These are phyloP conservation scores for Bothrops alternatus DNA, from an alignment of 2,797 vertebrate species.

Conservation along the genomic window DNA sequence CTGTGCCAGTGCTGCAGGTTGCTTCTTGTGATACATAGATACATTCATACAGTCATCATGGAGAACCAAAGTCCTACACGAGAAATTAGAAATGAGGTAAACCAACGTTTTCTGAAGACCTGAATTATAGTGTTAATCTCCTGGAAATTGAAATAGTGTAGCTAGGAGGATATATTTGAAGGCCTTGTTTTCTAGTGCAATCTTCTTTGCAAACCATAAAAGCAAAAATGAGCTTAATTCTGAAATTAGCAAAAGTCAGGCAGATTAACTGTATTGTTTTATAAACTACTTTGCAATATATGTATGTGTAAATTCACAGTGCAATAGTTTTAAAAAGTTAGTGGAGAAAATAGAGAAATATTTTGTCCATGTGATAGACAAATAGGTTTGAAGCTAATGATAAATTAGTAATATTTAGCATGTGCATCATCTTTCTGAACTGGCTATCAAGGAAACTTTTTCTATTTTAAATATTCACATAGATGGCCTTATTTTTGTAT, in stretches of 20 bases:
- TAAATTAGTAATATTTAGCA: not conserved
- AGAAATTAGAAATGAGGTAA: not conserved
- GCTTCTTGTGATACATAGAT: not conserved
- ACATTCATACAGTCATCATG: not conserved
- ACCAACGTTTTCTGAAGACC: not conserved
- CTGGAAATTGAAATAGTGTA: too few species aligned
- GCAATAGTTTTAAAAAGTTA: not conserved
- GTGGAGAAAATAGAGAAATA: not conserved
- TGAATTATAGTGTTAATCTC: not conserved
- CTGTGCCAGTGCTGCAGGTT: not conserved
- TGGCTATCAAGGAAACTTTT: slow-evolving; percentile 27
- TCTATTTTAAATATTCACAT: slow-evolving; percentile 32
- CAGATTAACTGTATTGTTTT: not conserved
- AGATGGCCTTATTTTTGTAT: slow-evolving; percentile 44
- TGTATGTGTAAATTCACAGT: not conserved
- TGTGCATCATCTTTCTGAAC: not conserved
- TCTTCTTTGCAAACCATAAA: not conserved
- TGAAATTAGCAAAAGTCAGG: not conserved
- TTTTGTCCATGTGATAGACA: not conserved
- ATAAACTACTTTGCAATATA: not conserved
- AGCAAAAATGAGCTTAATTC: not conserved
- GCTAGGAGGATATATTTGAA: not conserved
- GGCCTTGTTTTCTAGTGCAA: not conserved
- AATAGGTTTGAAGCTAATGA: not conserved
- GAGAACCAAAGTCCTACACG: not conserved